Evolutionary conservation across 2,888 invertebrate genomes (phyloP).

Genomic region (Harpalus rufipes): DNA sequence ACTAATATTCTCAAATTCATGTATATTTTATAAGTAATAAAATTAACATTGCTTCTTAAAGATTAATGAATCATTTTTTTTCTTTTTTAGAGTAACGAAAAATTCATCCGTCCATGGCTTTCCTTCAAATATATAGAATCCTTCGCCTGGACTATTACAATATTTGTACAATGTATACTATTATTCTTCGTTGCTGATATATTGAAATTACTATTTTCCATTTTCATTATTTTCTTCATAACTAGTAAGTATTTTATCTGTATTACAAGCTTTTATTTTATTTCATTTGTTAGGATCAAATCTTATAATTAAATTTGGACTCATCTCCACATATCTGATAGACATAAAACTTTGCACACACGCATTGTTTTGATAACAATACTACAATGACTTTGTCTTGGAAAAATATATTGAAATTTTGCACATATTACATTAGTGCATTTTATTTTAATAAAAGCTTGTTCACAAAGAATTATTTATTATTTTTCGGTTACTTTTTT

Average conservation of each 20-base stretch:
- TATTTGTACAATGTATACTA: slow-evolving; percentile 19
- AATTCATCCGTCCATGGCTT: slow-evolving; percentile 51
- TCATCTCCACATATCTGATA: no score
- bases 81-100: slow-evolving; percentile 25
- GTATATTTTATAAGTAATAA: background rate
- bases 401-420: no score
- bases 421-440: no score
- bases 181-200: slow-evolving; percentile 19
- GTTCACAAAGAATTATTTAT: no score
- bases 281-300: no score
- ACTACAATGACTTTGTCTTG: no score
- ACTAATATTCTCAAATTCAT: no score
- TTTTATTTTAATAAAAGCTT: no score
- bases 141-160: slow-evolving; percentile 38
- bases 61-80: background rate
- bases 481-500: no score
- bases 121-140: slow-evolving; percentile 53
- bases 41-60: background rate
- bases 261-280: background rate
- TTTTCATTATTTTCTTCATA: slow-evolving; percentile 36
- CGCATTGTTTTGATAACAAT: no score
- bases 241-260: slow-evolving; percentile 31
- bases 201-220: slow-evolving; percentile 15
- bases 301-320: no score
- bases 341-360: no score